Percentiles rank a stretch among this genome's conserved stretches.
Conservation (phyloP, 37 sponge, comb jelly and placozoan genomes). For the Bolinopsis microptera region DNA sequence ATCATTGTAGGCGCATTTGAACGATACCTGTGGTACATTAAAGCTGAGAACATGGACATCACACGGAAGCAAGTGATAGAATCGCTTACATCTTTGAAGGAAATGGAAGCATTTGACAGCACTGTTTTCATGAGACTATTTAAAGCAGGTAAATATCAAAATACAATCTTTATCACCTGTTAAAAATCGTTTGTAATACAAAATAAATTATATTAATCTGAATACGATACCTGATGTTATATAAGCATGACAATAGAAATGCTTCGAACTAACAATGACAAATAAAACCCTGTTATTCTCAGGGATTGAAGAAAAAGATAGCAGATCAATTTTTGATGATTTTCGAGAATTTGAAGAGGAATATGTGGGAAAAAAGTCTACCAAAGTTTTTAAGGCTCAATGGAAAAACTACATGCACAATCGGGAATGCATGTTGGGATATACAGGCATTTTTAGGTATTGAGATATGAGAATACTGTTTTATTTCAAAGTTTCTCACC, state of each 20-base stretch:
- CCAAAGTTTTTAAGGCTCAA: neutral
- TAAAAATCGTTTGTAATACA: no score
- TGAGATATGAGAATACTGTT: no score
- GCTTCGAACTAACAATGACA: no score
- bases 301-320: conserved; percentile 29
- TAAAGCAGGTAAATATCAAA: neutral
- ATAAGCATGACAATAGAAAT: no score
- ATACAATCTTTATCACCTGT: no score
- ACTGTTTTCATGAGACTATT: neutral
- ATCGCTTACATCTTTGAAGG: neutral
- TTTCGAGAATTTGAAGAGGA: conserved; percentile 17
- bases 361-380: neutral
- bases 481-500: no score
- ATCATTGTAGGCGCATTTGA: neutral
- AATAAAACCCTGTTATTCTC: no score
- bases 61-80: neutral
- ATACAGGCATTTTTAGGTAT: neutral
- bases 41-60: neutral
- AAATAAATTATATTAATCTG: no score
- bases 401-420: neutral
- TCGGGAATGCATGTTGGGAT: neutral
- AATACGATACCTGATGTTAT: no score
- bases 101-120: neutral
- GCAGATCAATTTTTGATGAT: conserved; percentile 20
- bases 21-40: neutral